Conservation (phyloP, 2,113 vertebrate species). For the Bambusicola thoracicus region DNA sequence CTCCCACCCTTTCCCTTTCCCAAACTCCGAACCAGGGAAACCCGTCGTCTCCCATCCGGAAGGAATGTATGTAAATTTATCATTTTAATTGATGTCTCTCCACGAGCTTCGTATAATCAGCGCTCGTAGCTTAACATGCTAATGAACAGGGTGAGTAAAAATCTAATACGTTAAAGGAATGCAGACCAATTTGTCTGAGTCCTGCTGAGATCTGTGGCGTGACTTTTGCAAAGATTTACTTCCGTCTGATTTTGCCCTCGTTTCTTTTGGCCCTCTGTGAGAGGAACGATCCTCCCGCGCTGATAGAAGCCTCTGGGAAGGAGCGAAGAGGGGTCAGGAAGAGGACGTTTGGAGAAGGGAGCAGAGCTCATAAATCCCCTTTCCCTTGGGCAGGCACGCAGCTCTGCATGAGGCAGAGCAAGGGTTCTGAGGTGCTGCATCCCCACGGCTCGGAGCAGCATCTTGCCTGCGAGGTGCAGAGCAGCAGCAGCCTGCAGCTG, state of each 20-base stretch:
- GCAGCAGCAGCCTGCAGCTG: fast-evolving
- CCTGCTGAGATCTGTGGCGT: slow-evolving; percentile 35
- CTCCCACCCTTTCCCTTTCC: slow-evolving; percentile 5
- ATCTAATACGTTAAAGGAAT: slow-evolving; percentile 48
- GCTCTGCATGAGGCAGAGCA: fast-evolving
- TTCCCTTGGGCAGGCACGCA: background rate
- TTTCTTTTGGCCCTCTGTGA: background rate
- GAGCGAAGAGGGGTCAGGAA: background rate
- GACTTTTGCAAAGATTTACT: slow-evolving; percentile 28
- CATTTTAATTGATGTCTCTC: slow-evolving; percentile 58
- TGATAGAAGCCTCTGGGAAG: background rate
- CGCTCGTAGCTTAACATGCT: slow-evolving; percentile 42
- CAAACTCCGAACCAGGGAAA: slow-evolving; percentile 40
- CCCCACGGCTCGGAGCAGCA: background rate
- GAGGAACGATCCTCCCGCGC: background rate
- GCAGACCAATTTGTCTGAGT: slow-evolving; percentile 53
- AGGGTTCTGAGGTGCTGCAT: fast-evolving
- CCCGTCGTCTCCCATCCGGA: slow-evolving; percentile 5
- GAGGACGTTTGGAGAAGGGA: background rate
- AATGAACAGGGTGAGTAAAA: slow-evolving; percentile 48
- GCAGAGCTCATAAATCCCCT: background rate
- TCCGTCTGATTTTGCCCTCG: background rate
- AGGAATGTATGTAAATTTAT: slow-evolving; percentile 51
- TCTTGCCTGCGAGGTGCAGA: fast-evolving
- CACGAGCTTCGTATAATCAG: slow-evolving; percentile 48